A percentile compares a stretch with the other conserved stretches of the same genome.
Evolutionary conservation across 2,888 invertebrate species (phyloP).

Genomic region (Sericinus montela): DNA sequence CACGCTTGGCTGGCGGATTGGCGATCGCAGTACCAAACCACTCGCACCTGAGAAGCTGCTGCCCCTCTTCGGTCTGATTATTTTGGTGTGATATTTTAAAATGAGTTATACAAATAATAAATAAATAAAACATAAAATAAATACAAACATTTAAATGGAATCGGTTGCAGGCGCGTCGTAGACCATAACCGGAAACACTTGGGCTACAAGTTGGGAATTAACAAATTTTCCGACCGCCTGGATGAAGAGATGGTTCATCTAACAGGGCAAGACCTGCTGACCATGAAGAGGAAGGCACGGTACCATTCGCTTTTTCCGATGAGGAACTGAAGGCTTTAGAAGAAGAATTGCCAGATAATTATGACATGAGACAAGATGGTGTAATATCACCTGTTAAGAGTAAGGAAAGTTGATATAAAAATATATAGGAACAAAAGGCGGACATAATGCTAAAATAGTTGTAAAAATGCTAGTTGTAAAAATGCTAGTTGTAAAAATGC

Average conservation of each 20-base stretch:
- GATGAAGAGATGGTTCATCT: constrained; percentile 32
- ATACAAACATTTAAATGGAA: too few species aligned
- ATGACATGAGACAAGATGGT: constrained; percentile 44
- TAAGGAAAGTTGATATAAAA: constrained; percentile 21
- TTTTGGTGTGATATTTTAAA: too few species aligned
- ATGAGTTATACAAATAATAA: too few species aligned
- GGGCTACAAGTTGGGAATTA: constrained; percentile 38
- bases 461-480: too few species aligned
- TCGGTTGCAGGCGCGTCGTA: constrained; percentile 31
- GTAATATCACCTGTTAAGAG: constrained; percentile 40
- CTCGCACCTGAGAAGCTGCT: too few species aligned
- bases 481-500: too few species aligned
- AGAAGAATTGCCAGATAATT: constrained; percentile 35
- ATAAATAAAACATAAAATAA: too few species aligned
- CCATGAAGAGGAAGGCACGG: constrained; percentile 21
- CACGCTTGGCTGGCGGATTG: too few species aligned
- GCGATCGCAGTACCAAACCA: too few species aligned
- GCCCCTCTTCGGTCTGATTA: too few species aligned
- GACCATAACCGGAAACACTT: constrained; percentile 40
- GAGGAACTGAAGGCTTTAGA: constrained; percentile 28
- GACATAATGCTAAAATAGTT: too few species aligned
- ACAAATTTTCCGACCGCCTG: constrained; percentile 42
- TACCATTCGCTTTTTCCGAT: constrained; percentile 33
- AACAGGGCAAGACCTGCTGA: constrained; percentile 26
- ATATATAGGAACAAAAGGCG: too few species aligned